These are phyloP conservation scores for Bagarius yarrelli DNA, from an alignment of 2,113 vertebrate genomes.

Conservation along the genomic window DNA sequence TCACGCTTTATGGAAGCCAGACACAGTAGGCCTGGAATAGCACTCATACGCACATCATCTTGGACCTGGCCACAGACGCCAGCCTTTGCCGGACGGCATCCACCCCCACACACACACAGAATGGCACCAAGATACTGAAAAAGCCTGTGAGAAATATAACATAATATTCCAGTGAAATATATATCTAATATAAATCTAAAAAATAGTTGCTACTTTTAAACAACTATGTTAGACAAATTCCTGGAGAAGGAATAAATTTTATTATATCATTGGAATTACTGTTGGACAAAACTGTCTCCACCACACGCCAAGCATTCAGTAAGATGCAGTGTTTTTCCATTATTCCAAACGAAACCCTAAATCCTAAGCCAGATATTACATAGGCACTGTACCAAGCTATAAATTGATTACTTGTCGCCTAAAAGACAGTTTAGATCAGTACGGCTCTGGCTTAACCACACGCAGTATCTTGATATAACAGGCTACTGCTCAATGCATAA, in stretches of 20 bases:
- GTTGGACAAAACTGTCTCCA: background rate
- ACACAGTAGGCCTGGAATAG: constrained; percentile 53
- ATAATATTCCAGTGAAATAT: background rate
- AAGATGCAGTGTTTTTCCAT: background rate
- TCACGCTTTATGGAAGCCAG: constrained; percentile 49
- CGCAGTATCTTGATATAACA: constrained; percentile 32
- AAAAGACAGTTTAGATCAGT: constrained; percentile 8
- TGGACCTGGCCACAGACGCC: constrained; percentile 49
- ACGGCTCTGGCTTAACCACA: constrained; percentile 8
- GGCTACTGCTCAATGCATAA: constrained; percentile 54
- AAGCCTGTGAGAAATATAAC: constrained; percentile 4
- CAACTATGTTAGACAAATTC: too few species aligned
- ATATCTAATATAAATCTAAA: too few species aligned
- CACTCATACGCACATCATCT: constrained; percentile 41
- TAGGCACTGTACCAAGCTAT: background rate
- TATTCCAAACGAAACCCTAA: background rate
- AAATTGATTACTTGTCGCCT: constrained; percentile 9
- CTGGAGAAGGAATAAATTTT: background rate
- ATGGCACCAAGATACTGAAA: background rate
- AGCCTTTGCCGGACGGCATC: constrained; percentile 38
- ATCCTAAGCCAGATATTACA: background rate
- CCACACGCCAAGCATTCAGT: background rate
- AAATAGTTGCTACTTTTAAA: too few species aligned
- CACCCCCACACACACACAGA: constrained; percentile 36
- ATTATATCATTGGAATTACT: background rate